phyloP scores from a whole-genome alignment of 2,113 vertebrate species.

The Melanostigma gelatinosum region DNA sequence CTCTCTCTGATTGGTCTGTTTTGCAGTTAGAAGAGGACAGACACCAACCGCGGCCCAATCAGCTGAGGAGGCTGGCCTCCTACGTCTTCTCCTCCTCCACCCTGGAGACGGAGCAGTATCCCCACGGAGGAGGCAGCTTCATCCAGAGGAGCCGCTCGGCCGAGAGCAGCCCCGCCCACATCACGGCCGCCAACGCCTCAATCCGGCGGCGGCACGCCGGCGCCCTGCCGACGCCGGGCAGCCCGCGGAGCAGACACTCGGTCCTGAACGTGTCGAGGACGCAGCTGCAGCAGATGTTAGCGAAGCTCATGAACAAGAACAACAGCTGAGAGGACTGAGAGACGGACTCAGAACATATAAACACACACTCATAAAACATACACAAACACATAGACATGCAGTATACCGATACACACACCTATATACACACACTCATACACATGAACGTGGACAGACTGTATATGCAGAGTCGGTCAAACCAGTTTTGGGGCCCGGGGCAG shows the following conservation, averaged over 20 bases:
- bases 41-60: conserved; percentile 94
- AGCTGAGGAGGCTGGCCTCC: conserved; percentile 98
- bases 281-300: conserved; percentile 97
- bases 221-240: conserved; percentile 82
- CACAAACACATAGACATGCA: conserved; percentile 58
- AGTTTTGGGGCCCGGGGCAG: background rate
- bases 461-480: conserved; percentile 39
- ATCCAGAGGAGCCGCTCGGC: conserved; percentile 99
- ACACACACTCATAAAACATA: conserved; percentile 49
- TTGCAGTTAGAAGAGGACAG: conserved; percentile 95
- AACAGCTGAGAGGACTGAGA: conserved; percentile 82
- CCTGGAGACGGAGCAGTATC: conserved; percentile 98
- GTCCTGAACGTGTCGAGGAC: conserved; percentile 93
- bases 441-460: background rate
- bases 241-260: conserved; percentile 94
- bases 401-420: conserved; percentile 5
- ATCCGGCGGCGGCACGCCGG: conserved; percentile 71
- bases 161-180: conserved; percentile 96
- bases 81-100: conserved; percentile 99
- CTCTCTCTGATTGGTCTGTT: conserved; percentile 98
- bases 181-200: conserved; percentile 76
- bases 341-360: conserved; percentile 13
- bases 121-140: conserved; percentile 89
- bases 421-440: background rate
- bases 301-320: conserved; percentile 96